These are phyloP conservation scores for Dicroscelio sp. DNA, from an alignment of 2,888 invertebrate genomes.

Conservation along the genomic window DNA sequence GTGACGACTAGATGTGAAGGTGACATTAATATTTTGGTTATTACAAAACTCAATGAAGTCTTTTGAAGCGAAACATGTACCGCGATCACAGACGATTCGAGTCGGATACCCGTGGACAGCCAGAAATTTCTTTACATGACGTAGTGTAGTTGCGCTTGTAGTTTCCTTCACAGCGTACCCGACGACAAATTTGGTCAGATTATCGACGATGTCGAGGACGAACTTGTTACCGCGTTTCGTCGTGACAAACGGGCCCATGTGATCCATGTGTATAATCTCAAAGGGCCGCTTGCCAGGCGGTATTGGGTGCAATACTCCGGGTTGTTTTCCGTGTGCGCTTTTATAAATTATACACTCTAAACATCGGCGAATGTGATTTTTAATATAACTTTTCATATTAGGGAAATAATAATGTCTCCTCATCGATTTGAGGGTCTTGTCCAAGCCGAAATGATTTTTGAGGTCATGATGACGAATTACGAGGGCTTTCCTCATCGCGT, in stretches of 20 bases:
- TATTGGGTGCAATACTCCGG: constrained; percentile 81
- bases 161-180: constrained; percentile 75
- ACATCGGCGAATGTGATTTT: constrained; percentile 76
- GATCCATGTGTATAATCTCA: constrained; percentile 58
- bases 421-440: neutral
- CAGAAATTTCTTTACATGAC: constrained; percentile 63
- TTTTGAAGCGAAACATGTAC: constrained; percentile 75
- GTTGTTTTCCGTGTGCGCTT: constrained; percentile 58
- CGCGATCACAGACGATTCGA: constrained; percentile 75
- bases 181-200: neutral
- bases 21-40: constrained; percentile 63
- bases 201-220: neutral
- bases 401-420: constrained; percentile 79
- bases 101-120: constrained; percentile 70
- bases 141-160: constrained; percentile 41
- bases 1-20: constrained; percentile 74
- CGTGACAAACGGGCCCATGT: neutral
- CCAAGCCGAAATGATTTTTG: no score
- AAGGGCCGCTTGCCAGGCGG: constrained; percentile 79
- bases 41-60: constrained; percentile 66
- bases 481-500: no score
- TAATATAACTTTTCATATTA: constrained; percentile 44
- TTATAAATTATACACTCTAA: constrained; percentile 77
- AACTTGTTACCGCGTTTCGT: neutral
- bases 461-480: no score